Evolutionary conservation across 1,140 invertebrate genomes (phyloP).

Genomic region (Leucophenga varia): DNA sequence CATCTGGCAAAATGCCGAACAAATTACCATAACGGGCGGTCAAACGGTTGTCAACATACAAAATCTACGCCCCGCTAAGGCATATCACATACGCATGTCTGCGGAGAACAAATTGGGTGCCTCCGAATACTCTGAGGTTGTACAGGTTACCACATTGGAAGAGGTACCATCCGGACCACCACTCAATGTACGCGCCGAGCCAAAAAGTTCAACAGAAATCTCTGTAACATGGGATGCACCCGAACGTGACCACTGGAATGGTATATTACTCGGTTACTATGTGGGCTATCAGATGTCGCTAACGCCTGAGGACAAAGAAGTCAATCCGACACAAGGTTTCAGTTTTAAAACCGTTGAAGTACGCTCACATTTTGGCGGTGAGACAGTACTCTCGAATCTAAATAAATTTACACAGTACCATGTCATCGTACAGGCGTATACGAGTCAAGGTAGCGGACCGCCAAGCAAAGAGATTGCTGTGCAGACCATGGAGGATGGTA

Average conservation of each 20-base stretch:
- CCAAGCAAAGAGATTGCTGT: slow-evolving; percentile 78
- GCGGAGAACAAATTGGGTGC: slow-evolving; percentile 86
- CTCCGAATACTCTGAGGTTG: slow-evolving; percentile 82
- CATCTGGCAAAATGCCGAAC: slow-evolving; percentile 65
- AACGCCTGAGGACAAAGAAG: slow-evolving; percentile 52
- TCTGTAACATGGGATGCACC: slow-evolving; percentile 89
- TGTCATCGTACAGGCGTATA: slow-evolving; percentile 90
- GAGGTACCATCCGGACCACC: slow-evolving; percentile 89
- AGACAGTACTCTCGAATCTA: slow-evolving; percentile 66
- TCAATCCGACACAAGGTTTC: slow-evolving; percentile 60
- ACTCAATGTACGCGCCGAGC: slow-evolving; percentile 78
- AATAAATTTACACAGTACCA: slow-evolving; percentile 86
- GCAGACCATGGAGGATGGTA: slow-evolving; percentile 87
- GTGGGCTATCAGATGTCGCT: slow-evolving; percentile 80
- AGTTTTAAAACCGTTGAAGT: slow-evolving; percentile 74
- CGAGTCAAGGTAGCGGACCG: slow-evolving; percentile 85
- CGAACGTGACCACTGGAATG: slow-evolving; percentile 83
- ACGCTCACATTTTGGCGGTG: slow-evolving; percentile 66
- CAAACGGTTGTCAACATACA: slow-evolving; percentile 77
- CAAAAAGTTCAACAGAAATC: slow-evolving; percentile 86
- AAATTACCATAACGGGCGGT: slow-evolving; percentile 75
- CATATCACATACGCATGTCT: slow-evolving; percentile 86
- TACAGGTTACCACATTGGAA: slow-evolving; percentile 79
- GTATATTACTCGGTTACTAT: slow-evolving; percentile 89
- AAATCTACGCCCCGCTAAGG: slow-evolving; percentile 80